phyloP scores from a whole-genome alignment of 2,797 vertebrate genomes.

The Lepidocolaptes lacrymiger region DNA sequence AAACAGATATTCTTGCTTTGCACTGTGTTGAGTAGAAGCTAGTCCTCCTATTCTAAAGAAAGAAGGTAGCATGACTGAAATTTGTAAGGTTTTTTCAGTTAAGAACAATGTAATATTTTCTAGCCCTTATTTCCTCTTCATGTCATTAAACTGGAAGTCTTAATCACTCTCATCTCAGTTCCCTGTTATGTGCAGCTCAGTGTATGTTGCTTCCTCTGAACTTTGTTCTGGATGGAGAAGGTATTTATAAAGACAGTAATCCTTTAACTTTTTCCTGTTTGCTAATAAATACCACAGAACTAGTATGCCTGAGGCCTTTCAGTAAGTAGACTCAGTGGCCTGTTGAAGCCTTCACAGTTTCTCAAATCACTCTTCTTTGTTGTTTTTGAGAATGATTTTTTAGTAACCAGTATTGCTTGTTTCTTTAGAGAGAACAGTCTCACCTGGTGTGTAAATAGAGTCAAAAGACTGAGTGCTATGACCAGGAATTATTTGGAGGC shows the following conservation, averaged over 20 bases:
- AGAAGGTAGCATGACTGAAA: not conserved
- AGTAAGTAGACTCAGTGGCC: not conserved
- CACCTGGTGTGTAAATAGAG: not conserved
- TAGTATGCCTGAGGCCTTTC: not conserved
- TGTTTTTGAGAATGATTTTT: not conserved
- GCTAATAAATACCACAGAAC: not conserved
- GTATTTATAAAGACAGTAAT: not conserved
- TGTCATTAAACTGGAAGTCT: not conserved
- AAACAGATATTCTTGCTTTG: not conserved
- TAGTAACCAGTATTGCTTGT: not conserved
- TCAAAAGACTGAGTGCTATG: not conserved
- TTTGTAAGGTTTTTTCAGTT: not conserved
- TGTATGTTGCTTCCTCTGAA: not conserved
- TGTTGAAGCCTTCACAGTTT: not conserved
- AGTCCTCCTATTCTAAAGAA: not conserved
- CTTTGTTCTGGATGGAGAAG: constrained; percentile 1
- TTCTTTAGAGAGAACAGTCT: not conserved
- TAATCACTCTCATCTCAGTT: not conserved
- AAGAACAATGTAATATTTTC: not conserved
- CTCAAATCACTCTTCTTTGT: not conserved
- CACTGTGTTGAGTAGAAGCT: not conserved
- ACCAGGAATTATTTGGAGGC: not conserved
- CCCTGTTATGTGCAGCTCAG: not conserved
- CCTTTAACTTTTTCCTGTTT: not conserved
- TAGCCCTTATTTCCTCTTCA: not conserved